phyloP scores from a whole-genome alignment of 23 tunicate genomes.

The Styela plicata region DNA sequence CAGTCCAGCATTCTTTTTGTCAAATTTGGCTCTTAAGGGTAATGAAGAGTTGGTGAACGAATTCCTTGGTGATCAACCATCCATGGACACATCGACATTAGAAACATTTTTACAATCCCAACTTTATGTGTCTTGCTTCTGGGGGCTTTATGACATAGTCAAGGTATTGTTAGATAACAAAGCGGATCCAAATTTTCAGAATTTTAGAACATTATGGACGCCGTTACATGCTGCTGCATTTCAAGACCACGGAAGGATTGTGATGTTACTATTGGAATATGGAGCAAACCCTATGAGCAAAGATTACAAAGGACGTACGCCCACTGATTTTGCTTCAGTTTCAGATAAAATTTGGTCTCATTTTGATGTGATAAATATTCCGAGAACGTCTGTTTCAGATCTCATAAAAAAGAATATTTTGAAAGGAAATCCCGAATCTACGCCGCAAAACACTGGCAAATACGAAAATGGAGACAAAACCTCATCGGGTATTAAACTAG shows the following conservation, averaged over 20 bases:
- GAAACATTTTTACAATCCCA: conserved; percentile 47
- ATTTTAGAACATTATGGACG: conserved; percentile 54
- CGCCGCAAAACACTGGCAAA: neutral
- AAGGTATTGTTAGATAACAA: conserved; percentile 32
- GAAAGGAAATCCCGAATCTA: neutral
- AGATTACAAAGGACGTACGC: conserved; percentile 49
- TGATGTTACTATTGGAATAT: conserved; percentile 37
- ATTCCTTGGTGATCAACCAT: conserved; percentile 44
- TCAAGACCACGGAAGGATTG: conserved; percentile 63
- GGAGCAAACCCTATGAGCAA: conserved; percentile 41
- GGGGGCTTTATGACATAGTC: conserved; percentile 56
- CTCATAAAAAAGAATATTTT: neutral
- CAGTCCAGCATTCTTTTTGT: neutral
- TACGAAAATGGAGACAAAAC: neutral
- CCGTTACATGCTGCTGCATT: conserved; percentile 75
- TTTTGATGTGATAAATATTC: conserved; percentile 22
- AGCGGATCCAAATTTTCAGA: conserved; percentile 57
- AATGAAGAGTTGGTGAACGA: conserved; percentile 36
- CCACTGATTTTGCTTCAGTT: conserved; percentile 61
- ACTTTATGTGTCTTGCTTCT: conserved; percentile 41
- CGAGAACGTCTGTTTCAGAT: neutral
- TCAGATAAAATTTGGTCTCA: conserved; percentile 55
- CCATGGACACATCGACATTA: conserved; percentile 6
- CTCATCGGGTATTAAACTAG: neutral
- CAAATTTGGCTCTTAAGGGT: neutral